These are phyloP conservation scores for Oncopodura yosiiana DNA, from an alignment of 1,140 invertebrate genomes.

Conservation along the genomic window DNA sequence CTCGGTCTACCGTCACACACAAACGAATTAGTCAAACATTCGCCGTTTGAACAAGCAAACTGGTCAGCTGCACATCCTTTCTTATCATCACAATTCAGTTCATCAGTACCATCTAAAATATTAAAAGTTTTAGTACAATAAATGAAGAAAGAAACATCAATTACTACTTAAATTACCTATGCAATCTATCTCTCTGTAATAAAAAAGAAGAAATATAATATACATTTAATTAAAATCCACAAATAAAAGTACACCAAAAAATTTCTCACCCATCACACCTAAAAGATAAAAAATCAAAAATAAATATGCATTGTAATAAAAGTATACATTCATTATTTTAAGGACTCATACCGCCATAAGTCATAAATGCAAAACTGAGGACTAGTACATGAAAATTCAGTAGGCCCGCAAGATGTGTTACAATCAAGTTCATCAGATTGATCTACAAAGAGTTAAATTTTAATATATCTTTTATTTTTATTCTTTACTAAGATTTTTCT, in stretches of 20 bases:
- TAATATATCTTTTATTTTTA: not conserved
- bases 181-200: constrained; percentile 41
- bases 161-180: constrained; percentile 51
- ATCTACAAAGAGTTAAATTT: constrained; percentile 45
- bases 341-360: too few species aligned
- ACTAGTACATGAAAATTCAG: constrained; percentile 48
- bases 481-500: not conserved
- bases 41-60: constrained; percentile 45
- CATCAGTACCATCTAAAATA: too few species aligned
- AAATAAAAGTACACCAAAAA: too few species aligned
- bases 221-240: too few species aligned
- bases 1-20: constrained; percentile 19
- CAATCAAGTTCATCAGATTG: constrained; percentile 52
- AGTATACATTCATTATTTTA: too few species aligned
- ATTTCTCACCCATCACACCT: not conserved
- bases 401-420: constrained; percentile 41
- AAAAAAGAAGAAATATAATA: not conserved
- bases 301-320: constrained; percentile 9
- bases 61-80: constrained; percentile 41
- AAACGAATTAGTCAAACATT: constrained; percentile 44
- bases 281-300: not conserved
- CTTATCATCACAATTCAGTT: too few species aligned
- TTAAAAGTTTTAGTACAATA: too few species aligned
- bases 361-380: constrained; percentile 49
- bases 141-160: too few species aligned